Percentiles rank a stretch among this genome's conserved stretches.
These are phyloP conservation scores for Pachycephala philippinensis DNA, from an alignment of 2,113 vertebrate species.

Conservation along the genomic window DNA sequence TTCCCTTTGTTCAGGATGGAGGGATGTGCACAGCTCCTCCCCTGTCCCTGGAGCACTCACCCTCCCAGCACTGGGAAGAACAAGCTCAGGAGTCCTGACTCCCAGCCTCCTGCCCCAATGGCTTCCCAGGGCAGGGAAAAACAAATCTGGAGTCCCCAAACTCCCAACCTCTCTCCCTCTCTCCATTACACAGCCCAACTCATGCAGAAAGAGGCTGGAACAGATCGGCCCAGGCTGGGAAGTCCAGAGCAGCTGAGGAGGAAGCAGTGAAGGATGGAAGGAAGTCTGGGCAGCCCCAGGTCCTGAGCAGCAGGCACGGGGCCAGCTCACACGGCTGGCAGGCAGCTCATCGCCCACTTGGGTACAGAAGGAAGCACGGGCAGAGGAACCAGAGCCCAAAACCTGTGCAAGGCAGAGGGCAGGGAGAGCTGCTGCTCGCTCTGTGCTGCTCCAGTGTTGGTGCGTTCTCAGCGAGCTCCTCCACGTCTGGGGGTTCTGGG, in stretches of 20 bases:
- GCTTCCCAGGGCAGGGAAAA: background rate
- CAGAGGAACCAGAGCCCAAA: background rate
- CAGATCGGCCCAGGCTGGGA: conserved; percentile 30
- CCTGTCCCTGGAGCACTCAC: background rate
- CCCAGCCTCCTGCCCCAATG: background rate
- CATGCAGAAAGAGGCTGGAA: conserved; percentile 27
- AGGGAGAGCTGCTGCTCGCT: background rate
- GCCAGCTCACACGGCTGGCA: conserved; percentile 7
- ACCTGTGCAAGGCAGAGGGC: background rate
- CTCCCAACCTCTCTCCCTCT: background rate
- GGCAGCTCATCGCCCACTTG: background rate
- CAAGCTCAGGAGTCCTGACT: background rate
- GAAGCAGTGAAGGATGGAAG: conserved; percentile 33
- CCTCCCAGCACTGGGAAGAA: background rate
- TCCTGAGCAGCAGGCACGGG: background rate
- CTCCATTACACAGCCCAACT: background rate
- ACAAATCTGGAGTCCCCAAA: background rate
- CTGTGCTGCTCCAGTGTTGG: background rate
- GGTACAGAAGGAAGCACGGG: background rate
- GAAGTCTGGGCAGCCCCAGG: conserved; percentile 43
- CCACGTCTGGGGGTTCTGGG: background rate
- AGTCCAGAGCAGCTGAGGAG: conserved; percentile 30
- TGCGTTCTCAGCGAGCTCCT: background rate
- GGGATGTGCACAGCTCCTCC: background rate
- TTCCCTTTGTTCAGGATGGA: background rate